These are phyloP conservation scores for Pseudachorutes palmiensis DNA, from an alignment of 1,140 invertebrate species.

Conservation along the genomic window DNA sequence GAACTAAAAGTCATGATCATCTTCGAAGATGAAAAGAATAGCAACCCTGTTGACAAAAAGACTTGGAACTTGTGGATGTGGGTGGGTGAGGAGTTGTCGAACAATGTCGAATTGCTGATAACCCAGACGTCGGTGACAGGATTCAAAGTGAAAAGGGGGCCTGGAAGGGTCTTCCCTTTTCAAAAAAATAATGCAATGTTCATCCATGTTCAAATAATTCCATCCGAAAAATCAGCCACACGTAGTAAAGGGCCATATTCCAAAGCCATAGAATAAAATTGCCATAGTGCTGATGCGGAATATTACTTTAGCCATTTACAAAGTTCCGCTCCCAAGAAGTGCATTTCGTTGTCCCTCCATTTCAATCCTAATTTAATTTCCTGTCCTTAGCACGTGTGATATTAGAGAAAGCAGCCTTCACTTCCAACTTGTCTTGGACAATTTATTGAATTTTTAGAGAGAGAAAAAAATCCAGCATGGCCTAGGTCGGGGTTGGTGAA, in stretches of 20 bases:
- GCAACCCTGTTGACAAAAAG: background rate
- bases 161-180: too few species aligned
- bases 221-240: background rate
- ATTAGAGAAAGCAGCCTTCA: background rate
- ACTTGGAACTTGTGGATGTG: background rate
- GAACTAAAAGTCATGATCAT: background rate
- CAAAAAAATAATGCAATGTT: background rate
- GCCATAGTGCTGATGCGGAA: background rate
- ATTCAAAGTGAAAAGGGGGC: background rate
- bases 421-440: background rate
- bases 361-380: background rate
- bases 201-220: background rate
- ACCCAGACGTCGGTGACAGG: background rate
- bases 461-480: background rate
- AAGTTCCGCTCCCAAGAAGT: too few species aligned
- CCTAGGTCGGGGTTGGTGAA: background rate
- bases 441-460: background rate
- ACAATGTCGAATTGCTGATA: background rate
- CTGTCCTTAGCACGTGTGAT: background rate
- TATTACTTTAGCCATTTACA: background rate
- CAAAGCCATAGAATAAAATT: background rate
- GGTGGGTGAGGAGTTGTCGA: background rate
- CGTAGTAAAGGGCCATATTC: background rate
- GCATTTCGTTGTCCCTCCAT: background rate
- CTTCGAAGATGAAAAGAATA: background rate